phyloP scores from a whole-genome alignment of 2,797 vertebrate species.

The Coluber constrictor region DNA sequence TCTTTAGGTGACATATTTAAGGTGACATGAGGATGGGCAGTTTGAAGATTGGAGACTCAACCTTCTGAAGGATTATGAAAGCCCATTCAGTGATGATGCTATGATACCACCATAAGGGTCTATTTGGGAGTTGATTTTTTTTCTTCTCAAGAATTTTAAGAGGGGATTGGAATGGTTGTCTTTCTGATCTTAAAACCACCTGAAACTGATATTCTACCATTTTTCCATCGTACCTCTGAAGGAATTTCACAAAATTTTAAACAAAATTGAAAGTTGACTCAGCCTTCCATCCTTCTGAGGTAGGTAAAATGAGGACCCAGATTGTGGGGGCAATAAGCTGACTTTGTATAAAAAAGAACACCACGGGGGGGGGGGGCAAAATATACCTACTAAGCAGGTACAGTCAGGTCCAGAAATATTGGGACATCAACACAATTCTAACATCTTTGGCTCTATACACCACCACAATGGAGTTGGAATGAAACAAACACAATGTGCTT shows the following conservation, averaged over 20 bases:
- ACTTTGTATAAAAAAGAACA: too few species aligned
- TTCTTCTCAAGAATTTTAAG: not conserved
- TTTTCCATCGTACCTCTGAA: not conserved
- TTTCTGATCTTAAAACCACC: not conserved
- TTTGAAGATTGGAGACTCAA: not conserved
- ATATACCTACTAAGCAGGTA: too few species aligned
- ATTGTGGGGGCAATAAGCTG: too few species aligned
- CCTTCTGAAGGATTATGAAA: not conserved
- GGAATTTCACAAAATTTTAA: not conserved
- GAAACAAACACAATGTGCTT: too few species aligned
- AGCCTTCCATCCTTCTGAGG: too few species aligned
- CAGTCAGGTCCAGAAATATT: too few species aligned
- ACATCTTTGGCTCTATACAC: too few species aligned
- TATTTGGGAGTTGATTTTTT: not conserved
- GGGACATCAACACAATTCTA: too few species aligned
- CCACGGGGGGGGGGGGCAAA: too few species aligned
- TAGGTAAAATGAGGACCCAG: too few species aligned
- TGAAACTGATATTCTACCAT: not conserved
- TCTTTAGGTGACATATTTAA: not conserved
- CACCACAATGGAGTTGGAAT: too few species aligned
- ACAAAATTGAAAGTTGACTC: not conserved
- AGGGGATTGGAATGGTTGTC: not conserved
- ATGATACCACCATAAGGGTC: not conserved
- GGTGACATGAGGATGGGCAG: not conserved
- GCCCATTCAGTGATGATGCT: not conserved